phyloP scores from a whole-genome alignment of 2,888 invertebrate species.

The Labia minor region DNA sequence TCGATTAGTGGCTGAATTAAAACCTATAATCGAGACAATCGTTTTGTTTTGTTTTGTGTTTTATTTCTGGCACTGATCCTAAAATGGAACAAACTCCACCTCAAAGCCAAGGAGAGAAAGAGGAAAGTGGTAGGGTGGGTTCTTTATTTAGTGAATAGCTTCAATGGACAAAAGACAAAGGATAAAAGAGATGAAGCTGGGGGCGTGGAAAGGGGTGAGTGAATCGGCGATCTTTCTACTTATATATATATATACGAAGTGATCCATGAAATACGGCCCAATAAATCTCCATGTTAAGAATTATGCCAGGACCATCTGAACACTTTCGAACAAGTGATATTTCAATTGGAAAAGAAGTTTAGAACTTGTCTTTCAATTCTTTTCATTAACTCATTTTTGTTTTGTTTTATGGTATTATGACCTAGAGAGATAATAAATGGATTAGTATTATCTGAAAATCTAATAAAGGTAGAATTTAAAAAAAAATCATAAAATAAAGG shows the following conservation, averaged over 20 bases:
- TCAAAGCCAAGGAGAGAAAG: not conserved
- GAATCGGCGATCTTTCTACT: not conserved
- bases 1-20: not conserved
- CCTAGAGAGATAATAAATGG: too few species aligned
- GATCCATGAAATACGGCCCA: conserved; percentile 8
- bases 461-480: too few species aligned
- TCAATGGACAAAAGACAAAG: conserved; percentile 6
- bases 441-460: too few species aligned
- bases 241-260: not conserved
- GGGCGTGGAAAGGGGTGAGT: not conserved
- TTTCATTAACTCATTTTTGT: too few species aligned
- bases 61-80: not conserved
- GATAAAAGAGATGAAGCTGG: too few species aligned
- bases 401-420: too few species aligned
- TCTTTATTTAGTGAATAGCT: not conserved
- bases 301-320: not conserved
- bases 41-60: conserved; percentile 5
- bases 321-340: conserved; percentile 8
- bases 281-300: conserved; percentile 13
- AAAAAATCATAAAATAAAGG: too few species aligned
- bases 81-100: conserved; percentile 4
- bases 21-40: not conserved
- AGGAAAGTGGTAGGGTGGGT: too few species aligned
- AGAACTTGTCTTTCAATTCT: too few species aligned
- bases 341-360: not conserved